A percentile compares a stretch with the other conserved stretches of the same genome.
Evolutionary conservation across 1,140 invertebrate species (phyloP).

Genomic region (Achroia grisella): DNA sequence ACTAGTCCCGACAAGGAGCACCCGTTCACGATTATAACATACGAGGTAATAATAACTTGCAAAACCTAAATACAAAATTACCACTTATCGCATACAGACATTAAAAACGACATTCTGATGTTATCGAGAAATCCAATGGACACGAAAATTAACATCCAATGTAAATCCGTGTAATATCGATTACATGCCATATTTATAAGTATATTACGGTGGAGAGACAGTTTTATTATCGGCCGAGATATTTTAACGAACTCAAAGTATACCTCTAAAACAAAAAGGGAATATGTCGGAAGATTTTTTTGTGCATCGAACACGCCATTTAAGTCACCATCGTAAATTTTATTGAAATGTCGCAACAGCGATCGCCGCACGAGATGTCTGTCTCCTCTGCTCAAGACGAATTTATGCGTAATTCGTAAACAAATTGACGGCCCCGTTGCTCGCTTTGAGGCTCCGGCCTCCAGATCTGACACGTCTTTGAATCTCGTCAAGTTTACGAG

Average conservation of each 20-base stretch:
- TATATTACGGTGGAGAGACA: slow-evolving; percentile 38
- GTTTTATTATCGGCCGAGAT: slow-evolving; percentile 62
- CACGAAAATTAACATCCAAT: too few relatives aligned
- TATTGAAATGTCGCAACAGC: slow-evolving; percentile 70
- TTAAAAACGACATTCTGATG: too few relatives aligned
- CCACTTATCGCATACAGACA: too few relatives aligned
- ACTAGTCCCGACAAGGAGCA: too few relatives aligned
- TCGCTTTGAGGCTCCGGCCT: slow-evolving; percentile 49
- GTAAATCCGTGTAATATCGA: slow-evolving; percentile 38
- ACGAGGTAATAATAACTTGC: too few relatives aligned
- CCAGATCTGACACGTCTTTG: slow-evolving; percentile 64
- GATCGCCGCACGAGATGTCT: slow-evolving; percentile 67
- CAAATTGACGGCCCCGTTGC: slow-evolving; percentile 61
- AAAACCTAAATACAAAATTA: too few relatives aligned
- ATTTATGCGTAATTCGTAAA: slow-evolving; percentile 73
- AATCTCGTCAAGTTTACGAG: slow-evolving; percentile 47
- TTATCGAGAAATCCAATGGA: too few relatives aligned
- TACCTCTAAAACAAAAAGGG: slow-evolving; percentile 58
- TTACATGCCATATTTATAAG: slow-evolving; percentile 45
- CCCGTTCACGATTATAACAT: too few relatives aligned
- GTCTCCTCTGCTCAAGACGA: slow-evolving; percentile 52
- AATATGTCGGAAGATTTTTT: slow-evolving; percentile 56
- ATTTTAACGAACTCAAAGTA: slow-evolving; percentile 65
- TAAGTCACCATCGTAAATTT: slow-evolving; percentile 72
- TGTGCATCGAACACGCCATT: slow-evolving; percentile 64